Evolutionary conservation across 2,113 vertebrate species (phyloP).

Genomic region (Hyperoodon ampullatus): DNA sequence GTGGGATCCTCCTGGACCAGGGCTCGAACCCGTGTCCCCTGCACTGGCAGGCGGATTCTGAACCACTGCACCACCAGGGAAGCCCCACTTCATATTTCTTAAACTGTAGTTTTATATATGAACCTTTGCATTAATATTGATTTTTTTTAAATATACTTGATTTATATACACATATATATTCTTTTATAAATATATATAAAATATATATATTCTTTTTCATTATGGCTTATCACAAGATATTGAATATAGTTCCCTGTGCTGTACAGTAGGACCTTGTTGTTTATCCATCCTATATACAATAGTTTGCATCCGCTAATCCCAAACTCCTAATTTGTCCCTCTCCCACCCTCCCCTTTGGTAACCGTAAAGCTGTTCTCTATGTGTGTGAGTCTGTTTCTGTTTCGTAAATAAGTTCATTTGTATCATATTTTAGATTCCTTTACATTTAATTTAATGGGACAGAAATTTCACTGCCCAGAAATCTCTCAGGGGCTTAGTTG

Average conservation of each 20-base stretch:
- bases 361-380: background rate
- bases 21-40: too few relatives aligned
- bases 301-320: background rate
- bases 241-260: background rate
- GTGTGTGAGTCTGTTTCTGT: background rate
- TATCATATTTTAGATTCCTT: background rate
- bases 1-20: too few relatives aligned
- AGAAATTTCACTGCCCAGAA: background rate
- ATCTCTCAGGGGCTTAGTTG: background rate
- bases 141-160: background rate
- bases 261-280: background rate
- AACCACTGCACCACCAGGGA: too few relatives aligned
- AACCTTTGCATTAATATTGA: background rate
- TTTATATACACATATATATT: background rate
- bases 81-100: too few relatives aligned
- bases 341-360: too few relatives aligned
- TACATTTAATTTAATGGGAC: background rate
- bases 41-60: too few relatives aligned
- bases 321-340: background rate
- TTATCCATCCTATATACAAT: background rate
- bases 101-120: background rate
- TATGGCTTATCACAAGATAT: background rate
- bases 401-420: background rate
- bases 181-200: too few relatives aligned
- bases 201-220: background rate